Conservation (phyloP, 2,797 vertebrate genomes). For the Ctenopoma multispine region DNA sequence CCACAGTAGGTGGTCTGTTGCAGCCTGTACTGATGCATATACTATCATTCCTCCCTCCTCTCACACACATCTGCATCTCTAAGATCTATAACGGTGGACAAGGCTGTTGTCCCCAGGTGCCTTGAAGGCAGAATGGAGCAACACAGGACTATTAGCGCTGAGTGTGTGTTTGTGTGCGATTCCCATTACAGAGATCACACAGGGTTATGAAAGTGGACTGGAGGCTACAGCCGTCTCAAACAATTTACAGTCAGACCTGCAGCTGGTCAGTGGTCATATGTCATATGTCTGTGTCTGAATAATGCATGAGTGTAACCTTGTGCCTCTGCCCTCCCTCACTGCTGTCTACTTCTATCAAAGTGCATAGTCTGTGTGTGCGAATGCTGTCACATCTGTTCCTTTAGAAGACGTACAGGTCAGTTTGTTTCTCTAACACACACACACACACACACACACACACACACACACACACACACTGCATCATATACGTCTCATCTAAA, state of each 20-base stretch:
- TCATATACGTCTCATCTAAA: neutral
- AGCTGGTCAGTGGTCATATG: conserved; percentile 4
- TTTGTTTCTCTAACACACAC: neutral
- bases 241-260: conserved; percentile 33
- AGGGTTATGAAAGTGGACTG: conserved; percentile 40
- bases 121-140: conserved; percentile 24
- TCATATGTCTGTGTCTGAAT: conserved; percentile 26
- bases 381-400: conserved; percentile 9
- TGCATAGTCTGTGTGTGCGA: neutral
- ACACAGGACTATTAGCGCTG: conserved; percentile 7
- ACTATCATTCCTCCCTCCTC: neutral
- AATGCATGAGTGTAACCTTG: conserved; percentile 31
- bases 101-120: conserved; percentile 15
- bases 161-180: conserved; percentile 17
- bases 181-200: conserved; percentile 41
- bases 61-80: neutral
- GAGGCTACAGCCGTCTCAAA: conserved; percentile 24
- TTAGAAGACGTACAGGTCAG: conserved; percentile 11
- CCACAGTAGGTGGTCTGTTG: neutral
- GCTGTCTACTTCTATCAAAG: conserved; percentile 1
- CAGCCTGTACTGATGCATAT: neutral
- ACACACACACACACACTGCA: conserved; percentile 7
- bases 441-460: neutral
- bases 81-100: conserved; percentile 6
- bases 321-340: neutral